Conservation (phyloP, 2,797 vertebrate species). For the Enoplosus armatus region DNA sequence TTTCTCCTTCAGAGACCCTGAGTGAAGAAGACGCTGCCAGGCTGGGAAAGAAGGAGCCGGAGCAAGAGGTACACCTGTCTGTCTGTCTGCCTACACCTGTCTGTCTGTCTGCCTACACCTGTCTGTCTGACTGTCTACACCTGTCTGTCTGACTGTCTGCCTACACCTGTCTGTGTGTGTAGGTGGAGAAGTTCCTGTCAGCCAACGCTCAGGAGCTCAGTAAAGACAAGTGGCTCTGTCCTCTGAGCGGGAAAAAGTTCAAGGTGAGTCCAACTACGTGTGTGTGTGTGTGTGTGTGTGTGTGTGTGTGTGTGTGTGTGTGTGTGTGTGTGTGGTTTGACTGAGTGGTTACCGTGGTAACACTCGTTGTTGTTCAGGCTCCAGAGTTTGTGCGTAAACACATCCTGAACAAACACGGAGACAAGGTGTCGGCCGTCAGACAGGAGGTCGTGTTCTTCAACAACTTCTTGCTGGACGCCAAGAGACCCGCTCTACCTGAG, state of each 20-base stretch:
- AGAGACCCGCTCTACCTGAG: conserved; percentile 90
- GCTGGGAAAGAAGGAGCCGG: conserved; percentile 86
- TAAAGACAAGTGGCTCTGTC: conserved; percentile 95
- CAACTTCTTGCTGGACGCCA: conserved; percentile 92
- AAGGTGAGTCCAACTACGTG: conserved; percentile 79
- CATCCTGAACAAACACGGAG: conserved; percentile 93
- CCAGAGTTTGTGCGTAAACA: conserved; percentile 97
- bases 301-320: neutral
- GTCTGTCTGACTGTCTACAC: neutral
- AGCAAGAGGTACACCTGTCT: neutral
- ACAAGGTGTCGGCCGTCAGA: conserved; percentile 91
- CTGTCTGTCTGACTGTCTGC: neutral
- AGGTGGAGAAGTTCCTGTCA: conserved; percentile 91
- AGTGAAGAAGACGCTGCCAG: conserved; percentile 64
- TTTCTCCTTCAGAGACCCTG: conserved; percentile 85
- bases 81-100: neutral
- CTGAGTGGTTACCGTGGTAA: conserved; percentile 14
- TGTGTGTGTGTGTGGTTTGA: neutral
- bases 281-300: neutral
- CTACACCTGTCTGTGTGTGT: no score
- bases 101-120: neutral
- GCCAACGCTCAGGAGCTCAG: conserved; percentile 93
- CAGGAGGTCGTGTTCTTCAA: conserved; percentile 95
- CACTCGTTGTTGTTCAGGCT: conserved; percentile 79
- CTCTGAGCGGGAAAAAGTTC: conserved; percentile 94